Percentiles rank a stretch among this genome's conserved stretches.
phyloP scores from a whole-genome alignment of 2,888 invertebrate genomes.

The Dyspetes luteomarginatus region DNA sequence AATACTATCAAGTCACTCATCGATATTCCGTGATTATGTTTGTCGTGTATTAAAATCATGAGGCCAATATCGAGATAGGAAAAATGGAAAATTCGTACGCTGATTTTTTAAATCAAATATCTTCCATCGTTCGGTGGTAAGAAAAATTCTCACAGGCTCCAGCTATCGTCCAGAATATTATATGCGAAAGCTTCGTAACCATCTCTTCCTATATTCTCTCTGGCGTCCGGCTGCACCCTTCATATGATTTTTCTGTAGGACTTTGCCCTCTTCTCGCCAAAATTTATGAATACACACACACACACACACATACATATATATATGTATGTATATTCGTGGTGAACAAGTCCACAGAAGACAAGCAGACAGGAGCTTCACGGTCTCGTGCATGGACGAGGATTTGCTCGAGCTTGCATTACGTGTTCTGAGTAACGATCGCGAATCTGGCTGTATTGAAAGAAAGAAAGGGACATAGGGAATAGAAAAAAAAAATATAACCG shows the following conservation, averaged over 20 bases:
- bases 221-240: slow-evolving; percentile 1
- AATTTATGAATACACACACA: not conserved
- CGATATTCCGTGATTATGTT: not conserved
- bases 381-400: slow-evolving; percentile 50
- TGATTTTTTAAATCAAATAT: slow-evolving; percentile 8
- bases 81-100: not conserved
- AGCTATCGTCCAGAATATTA: slow-evolving; percentile 27
- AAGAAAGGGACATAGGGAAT: slow-evolving; percentile 18
- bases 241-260: slow-evolving; percentile 32
- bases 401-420: slow-evolving; percentile 67
- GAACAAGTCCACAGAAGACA: slow-evolving; percentile 15
- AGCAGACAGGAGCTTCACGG: slow-evolving; percentile 34
- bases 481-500: slow-evolving; percentile 21
- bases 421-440: slow-evolving; percentile 67
- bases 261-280: not conserved
- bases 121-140: not conserved
- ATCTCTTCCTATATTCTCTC: slow-evolving; percentile 5
- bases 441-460: slow-evolving; percentile 27
- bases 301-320: no score
- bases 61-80: not conserved
- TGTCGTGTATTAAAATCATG: not conserved
- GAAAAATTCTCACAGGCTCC: not conserved
- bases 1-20: no score
- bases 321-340: slow-evolving; percentile 11
- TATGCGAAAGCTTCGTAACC: slow-evolving; percentile 16